Evolutionary conservation across 1,140 invertebrate species (phyloP).

Genomic region (Zeugodacus cucurbitae): DNA sequence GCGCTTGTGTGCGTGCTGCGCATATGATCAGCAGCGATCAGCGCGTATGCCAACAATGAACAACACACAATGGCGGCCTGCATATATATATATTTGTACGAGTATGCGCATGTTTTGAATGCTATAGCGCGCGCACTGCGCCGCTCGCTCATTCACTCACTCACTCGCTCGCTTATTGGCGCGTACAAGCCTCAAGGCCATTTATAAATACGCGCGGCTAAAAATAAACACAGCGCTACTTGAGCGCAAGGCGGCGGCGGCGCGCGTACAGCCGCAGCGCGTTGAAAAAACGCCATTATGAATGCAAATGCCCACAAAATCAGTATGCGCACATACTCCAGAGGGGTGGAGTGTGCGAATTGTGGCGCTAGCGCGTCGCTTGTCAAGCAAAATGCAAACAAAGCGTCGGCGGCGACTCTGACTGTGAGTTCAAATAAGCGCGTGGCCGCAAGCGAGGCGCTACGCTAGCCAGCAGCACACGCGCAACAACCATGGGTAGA

Average conservation of each 20-base stretch:
- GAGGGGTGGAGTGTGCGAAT: not conserved
- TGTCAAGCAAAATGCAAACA: not conserved
- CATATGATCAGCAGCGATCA: not conserved
- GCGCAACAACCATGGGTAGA: not conserved
- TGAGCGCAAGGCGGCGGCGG: not conserved
- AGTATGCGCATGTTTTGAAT: not conserved
- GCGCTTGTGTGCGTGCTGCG: no score
- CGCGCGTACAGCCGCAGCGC: not conserved
- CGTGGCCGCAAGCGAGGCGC: not conserved
- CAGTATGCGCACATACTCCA: not conserved
- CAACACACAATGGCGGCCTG: not conserved
- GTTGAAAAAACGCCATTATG: not conserved
- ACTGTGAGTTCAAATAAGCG: not conserved
- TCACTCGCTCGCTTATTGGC: not conserved
- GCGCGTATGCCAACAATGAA: not conserved
- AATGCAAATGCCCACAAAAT: not conserved
- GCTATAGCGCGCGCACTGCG: not conserved
- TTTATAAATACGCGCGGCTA: conserved; percentile 29
- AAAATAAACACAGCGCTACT: conserved; percentile 14
- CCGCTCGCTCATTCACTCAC: not conserved
- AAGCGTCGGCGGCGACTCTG: not conserved
- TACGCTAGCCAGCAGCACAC: not conserved
- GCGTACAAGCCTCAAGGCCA: conserved; percentile 14
- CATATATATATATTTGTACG: not conserved
- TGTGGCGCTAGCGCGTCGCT: not conserved